These are phyloP conservation scores for Macropus fuliginosus DNA, from an alignment of 2,797 vertebrate genomes.

Conservation along the genomic window DNA sequence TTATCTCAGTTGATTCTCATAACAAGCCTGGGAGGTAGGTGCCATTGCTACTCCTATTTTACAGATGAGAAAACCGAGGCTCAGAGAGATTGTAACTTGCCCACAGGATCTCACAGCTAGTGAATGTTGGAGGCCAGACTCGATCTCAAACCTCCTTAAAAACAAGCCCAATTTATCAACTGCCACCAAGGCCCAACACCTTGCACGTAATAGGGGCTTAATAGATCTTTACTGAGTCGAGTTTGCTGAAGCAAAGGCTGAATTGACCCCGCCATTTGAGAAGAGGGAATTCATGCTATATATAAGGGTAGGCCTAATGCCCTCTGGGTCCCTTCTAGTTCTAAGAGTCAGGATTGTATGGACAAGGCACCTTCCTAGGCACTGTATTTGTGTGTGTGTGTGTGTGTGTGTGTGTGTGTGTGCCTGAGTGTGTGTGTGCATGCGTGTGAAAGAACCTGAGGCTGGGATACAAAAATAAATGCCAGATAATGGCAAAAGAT, in stretches of 20 bases:
- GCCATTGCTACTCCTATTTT: too few relatives aligned
- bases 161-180: not conserved
- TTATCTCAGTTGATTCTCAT: too few relatives aligned
- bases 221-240: not conserved
- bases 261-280: not conserved
- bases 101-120: not conserved
- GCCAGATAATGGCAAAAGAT: not conserved
- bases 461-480: not conserved
- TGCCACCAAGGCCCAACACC: not conserved
- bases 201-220: not conserved
- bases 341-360: not conserved
- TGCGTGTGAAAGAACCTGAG: not conserved
- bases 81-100: not conserved
- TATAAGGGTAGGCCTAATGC: not conserved
- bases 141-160: not conserved
- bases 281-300: not conserved
- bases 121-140: not conserved
- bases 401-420: too few relatives aligned
- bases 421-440: too few relatives aligned
- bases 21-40: too few relatives aligned
- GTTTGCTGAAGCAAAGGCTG: not conserved
- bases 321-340: not conserved
- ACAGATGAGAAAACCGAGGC: too few relatives aligned
- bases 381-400: not conserved
- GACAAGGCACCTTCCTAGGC: not conserved